Percentiles rank a stretch among this genome's conserved stretches.
Conservation (phyloP, 2,888 invertebrate genomes). For the Drosophila mulleri region DNA sequence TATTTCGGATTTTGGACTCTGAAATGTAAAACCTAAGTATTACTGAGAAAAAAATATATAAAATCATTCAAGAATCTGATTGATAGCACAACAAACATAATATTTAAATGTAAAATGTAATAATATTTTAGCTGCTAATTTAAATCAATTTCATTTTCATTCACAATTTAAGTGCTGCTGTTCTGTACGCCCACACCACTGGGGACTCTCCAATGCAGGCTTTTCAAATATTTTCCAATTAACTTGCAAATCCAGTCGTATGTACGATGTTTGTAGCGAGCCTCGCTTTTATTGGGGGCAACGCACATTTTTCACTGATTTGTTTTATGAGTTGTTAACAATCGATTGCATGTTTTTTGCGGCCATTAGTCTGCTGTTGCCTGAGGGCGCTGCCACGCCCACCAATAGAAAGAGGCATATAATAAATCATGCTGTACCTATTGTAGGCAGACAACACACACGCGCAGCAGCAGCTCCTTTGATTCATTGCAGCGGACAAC, state of each 20-base stretch:
- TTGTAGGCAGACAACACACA: slow-evolving; percentile 34
- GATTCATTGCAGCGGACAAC: slow-evolving; percentile 70
- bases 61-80: no score
- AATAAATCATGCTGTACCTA: slow-evolving; percentile 60
- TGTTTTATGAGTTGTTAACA: slow-evolving; percentile 62
- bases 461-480: slow-evolving; percentile 33
- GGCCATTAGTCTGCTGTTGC: slow-evolving; percentile 53
- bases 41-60: no score
- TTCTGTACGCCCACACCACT: not conserved
- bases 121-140: not conserved
- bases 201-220: not conserved
- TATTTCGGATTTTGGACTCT: no score
- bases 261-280: not conserved
- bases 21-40: no score
- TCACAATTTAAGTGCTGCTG: not conserved
- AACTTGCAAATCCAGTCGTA: not conserved
- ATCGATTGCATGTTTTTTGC: slow-evolving; percentile 51
- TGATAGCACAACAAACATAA: no score
- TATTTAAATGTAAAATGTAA: not conserved
- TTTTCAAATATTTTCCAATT: not conserved
- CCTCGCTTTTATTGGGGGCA: not conserved
- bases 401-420: slow-evolving; percentile 27
- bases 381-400: slow-evolving; percentile 41
- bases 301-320: slow-evolving; percentile 32
- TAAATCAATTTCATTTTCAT: not conserved